Evolutionary conservation across 2,113 vertebrate genomes (phyloP).

Genomic region (Danio rerio): GRCz12tu NC_133192.1:5063501-5064000

Average conservation of each 20-base stretch:
- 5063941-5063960: slow-evolving; percentile 12
- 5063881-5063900: neutral
- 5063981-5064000: slow-evolving; percentile 7
- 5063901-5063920: no score
- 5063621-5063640: no score
- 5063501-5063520: no score
- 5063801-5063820: neutral
- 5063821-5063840: neutral
- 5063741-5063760: no score
- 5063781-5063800: neutral
- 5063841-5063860: neutral
- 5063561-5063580: no score
- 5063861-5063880: neutral
- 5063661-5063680: no score
- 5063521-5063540: no score
- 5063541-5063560: no score
- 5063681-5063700: neutral
- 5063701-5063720: neutral
- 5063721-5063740: neutral
- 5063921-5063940: slow-evolving; percentile 9
- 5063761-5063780: neutral
- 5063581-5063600: no score
- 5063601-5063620: no score
- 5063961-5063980: slow-evolving; percentile 1
- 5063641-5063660: no score